Evolutionary conservation across 1,140 invertebrate species (phyloP), one percentile per base, ranked within the genome.

Genomic region (Camponotus vicinus): DNA sequence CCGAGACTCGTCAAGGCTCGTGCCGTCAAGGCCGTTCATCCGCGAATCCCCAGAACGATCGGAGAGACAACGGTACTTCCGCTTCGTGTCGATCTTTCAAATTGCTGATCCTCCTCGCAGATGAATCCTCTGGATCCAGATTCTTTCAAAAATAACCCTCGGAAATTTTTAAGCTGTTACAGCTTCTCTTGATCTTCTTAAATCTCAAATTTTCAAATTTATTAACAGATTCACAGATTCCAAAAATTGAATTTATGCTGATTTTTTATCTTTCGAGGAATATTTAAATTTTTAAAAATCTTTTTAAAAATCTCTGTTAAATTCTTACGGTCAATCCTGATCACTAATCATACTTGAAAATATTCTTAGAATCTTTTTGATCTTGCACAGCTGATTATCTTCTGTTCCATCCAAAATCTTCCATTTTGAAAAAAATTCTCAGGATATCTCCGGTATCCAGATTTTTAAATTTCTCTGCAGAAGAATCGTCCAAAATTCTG

Each of bases 1-100:
- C 21, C 73, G 37, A 61, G 67, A 61, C 67, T 82, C 32, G 45
- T 27, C 45, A 49, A 80, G 64, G 45, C 45, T 69, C 40, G 79
- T 18, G 78, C 67, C 67, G 79, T 83, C 79, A 83, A 83, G 79
- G 79, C 69, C 79, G 79, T 83, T 83, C 40, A 80, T 80, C 66
- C 66, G 27, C 79, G 55, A 73, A 69, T 83, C 55, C n/a, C 42
- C 69, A 63, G 79, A 21, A 32, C 34, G 34, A 82, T 32, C 79
- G 5, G 49, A 37, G 79, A 83, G 55, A 61, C 79, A 83, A 83
- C 79, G 79, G 79, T 83, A 83, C 79, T 75, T 83, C 79, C 69
- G 52, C 55, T 83, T n/a, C 21, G 27, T 27, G 55, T 61, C n/a
- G 18, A n/a, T 75, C 66, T 32, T 32, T 45, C 18, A 66, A 69